Base-by-base conservation (phyloP, 2,888 invertebrate genomes). In the Hyalella azteca region DNA sequence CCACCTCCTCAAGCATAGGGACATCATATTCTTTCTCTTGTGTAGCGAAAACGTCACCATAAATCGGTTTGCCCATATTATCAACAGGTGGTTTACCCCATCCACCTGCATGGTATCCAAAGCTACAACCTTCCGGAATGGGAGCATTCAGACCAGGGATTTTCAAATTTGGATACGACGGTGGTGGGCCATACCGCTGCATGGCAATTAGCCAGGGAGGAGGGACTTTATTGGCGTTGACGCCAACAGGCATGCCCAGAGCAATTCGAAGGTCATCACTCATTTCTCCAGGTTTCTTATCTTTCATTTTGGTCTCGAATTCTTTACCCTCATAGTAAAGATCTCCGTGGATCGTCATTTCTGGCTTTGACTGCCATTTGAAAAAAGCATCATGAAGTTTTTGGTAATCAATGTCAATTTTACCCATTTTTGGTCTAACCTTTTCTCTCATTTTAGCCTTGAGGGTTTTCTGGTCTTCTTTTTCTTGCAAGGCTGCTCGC, bases 51-150 rank as follows among this genome's bases (percentile, higher is more conserved):
- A 99, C 99, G 89, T 99, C 99, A 1, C 99, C 99, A 88, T 99
- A 99, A 0, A 99, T 89, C 0, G 99, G 99, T 88, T 97, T 94
- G 49, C 99, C 99, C 83, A 93, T 93, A 89, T 98, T 98, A 89
- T 99, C 99, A 0, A 99, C 99, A 0, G 99, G 99, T 15, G 99
- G 99, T 88, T 99, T 99, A 82, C 99, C 98, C 98, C 98, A 99
- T 39, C 98, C 98, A 50, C 97, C 99, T 0, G 98, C 98, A 89
- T 99, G 98, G 89, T 99, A 99, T 26, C 99, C 99, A 88, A 99
- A 99, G 0, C 97, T 94, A 87, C 98, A 98, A 1, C 93, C 93
- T 82, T 98, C 98, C 0, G 99, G 99, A 86, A 99, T 99, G 0
- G 98, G 97, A 1, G 98, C 97, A 90, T 98, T 99, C 5, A 99